phyloP scores from a whole-genome alignment of 2,113 vertebrate species.

The Variabilichromis moorii region DNA sequence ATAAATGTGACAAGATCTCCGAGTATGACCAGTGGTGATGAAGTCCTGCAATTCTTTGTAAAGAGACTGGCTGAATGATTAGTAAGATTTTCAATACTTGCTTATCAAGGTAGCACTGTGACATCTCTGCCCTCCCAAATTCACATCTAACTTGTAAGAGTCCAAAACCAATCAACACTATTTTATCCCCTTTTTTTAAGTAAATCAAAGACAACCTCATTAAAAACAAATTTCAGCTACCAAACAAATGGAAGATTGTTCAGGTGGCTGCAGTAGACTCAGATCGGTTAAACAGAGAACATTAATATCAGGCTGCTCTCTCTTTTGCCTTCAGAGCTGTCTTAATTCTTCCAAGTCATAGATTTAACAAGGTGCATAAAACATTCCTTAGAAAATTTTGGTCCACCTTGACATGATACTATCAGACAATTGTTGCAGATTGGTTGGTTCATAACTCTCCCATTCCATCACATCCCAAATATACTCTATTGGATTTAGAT shows the following conservation, averaged over 20 bases:
- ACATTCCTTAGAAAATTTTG: neutral
- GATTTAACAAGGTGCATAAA: neutral
- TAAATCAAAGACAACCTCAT: neutral
- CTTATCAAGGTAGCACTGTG: neutral
- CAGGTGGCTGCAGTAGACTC: neutral
- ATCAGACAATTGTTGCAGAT: neutral
- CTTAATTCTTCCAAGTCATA: neutral
- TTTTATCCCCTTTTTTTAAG: neutral
- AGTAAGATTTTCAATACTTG: neutral
- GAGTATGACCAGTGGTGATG: neutral
- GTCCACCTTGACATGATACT: neutral
- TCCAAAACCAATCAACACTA: neutral
- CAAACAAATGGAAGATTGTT: neutral
- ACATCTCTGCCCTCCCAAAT: neutral
- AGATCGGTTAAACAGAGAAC: neutral
- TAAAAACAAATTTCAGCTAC: neutral
- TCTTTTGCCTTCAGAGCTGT: neutral
- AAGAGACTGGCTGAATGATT: neutral
- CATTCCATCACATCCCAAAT: neutral
- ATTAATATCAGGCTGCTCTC: neutral
- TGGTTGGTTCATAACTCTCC: neutral
- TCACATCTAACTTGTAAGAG: neutral
- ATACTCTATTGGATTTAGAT: neutral
- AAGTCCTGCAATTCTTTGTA: neutral
- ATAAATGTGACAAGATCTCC: neutral